A percentile compares a stretch with the other conserved stretches of the same genome.
Conservation (phyloP, 1,140 invertebrate species). For the Drosophila bocki region DNA sequence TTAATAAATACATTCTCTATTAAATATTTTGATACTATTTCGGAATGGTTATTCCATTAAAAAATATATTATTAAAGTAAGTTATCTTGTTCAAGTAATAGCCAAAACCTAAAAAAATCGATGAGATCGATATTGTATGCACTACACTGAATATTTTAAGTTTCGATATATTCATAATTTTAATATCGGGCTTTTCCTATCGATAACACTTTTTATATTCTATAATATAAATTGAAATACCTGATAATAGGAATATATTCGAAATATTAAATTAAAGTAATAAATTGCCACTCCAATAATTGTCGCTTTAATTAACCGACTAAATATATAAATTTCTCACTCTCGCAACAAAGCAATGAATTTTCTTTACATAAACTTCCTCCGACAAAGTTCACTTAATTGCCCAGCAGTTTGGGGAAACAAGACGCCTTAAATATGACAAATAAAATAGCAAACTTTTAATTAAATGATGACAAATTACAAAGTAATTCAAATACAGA, state of each 20-base stretch:
- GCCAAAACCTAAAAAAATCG: too few relatives aligned
- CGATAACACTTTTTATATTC: background rate
- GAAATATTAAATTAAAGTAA: background rate
- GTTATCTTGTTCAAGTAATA: too few relatives aligned
- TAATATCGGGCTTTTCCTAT: background rate
- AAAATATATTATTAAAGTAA: too few relatives aligned
- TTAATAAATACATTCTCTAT: too few relatives aligned
- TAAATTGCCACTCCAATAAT: background rate
- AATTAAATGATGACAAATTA: constrained; percentile 30
- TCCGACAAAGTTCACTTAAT: background rate
- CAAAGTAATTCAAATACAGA: constrained; percentile 17
- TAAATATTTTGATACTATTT: too few relatives aligned
- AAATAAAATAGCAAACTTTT: constrained; percentile 30
- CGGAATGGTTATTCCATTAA: too few relatives aligned
- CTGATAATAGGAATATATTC: background rate
- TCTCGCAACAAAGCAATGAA: background rate
- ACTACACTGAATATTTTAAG: background rate
- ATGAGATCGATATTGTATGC: too few relatives aligned
- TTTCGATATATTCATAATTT: background rate
- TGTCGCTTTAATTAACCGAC: constrained; percentile 7
- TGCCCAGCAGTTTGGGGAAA: background rate
- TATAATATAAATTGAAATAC: background rate
- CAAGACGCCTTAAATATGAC: constrained; percentile 11
- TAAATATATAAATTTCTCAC: background rate
- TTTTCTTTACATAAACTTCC: background rate